These are phyloP conservation scores for Agriopis leucophaearia DNA, from an alignment of 2,888 invertebrate species.

Conservation along the genomic window DNA sequence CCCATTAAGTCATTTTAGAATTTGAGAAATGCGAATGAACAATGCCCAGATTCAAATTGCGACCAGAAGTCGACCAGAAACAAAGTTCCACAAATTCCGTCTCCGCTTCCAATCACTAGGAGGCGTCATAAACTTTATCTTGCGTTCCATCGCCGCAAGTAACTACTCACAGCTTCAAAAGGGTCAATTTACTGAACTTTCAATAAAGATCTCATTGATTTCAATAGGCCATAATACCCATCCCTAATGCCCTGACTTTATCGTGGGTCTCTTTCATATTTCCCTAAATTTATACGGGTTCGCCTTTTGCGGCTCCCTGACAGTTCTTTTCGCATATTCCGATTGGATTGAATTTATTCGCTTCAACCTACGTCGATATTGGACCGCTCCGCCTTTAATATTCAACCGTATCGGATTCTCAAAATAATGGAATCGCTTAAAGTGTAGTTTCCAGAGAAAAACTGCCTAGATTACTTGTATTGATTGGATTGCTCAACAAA, in stretches of 20 bases:
- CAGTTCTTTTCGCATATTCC: slow-evolving; percentile 70
- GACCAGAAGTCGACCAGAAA: neutral
- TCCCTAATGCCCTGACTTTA: slow-evolving; percentile 75
- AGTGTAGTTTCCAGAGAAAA: slow-evolving; percentile 40
- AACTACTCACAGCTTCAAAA: slow-evolving; percentile 48
- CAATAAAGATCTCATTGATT: slow-evolving; percentile 80
- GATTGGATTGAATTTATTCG: slow-evolving; percentile 70
- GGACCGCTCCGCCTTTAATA: slow-evolving; percentile 54
- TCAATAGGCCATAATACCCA: slow-evolving; percentile 76
- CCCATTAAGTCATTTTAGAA: too few relatives aligned
- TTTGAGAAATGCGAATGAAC: too few relatives aligned
- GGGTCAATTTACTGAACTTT: slow-evolving; percentile 72
- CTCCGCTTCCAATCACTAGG: slow-evolving; percentile 9
- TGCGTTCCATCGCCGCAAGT: slow-evolving; percentile 42
- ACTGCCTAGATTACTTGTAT: slow-evolving; percentile 24
- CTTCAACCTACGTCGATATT: slow-evolving; percentile 57
- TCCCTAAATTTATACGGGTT: slow-evolving; percentile 75
- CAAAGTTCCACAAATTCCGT: slow-evolving; percentile 1
- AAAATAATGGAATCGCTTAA: slow-evolving; percentile 43
- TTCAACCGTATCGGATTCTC: slow-evolving; percentile 48
- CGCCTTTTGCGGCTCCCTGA: slow-evolving; percentile 69
- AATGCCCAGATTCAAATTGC: neutral
- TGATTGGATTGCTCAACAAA: slow-evolving; percentile 13
- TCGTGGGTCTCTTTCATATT: slow-evolving; percentile 71
- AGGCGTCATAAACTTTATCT: slow-evolving; percentile 47